Base-by-base conservation (phyloP, 1,140 invertebrate species). In the Penaeus japonicus region DNA sequence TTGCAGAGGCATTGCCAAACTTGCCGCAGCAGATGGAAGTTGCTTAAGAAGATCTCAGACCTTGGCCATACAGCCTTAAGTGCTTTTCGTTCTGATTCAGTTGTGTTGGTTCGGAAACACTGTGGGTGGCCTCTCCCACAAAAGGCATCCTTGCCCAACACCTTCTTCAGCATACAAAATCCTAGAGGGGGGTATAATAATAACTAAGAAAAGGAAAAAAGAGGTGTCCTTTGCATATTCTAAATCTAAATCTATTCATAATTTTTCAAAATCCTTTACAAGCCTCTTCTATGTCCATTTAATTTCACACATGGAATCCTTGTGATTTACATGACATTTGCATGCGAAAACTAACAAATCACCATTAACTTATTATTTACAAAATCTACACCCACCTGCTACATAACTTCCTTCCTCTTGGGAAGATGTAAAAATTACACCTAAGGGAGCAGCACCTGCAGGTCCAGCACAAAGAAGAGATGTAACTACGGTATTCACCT, bases 1-100 rank as follows among this genome's bases (percentile, higher is more conserved):
- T 80, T 15, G 22, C 78, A 80, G 15, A 80, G 78, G 32, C 78
- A 80, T 80, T 47, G 32, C 78, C 78, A 80, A n/a, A 80, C 78
- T n/a, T 80, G 78, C 53, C 53, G 78, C 5, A 80, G 78, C 0
- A 80, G 22, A 27, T 54, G 47, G 24, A 35, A 80, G 18, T 39
- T 53, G 53, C 78, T 39, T 4, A 80, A 7, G 78, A 3, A 80
- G 15, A 39, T 17, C 20, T 53, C 3, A 47, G 30, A 39, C 15
- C 53, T 24, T 18, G 78, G 78, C 78, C 78, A 80, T 17, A 80
- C 10, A 18, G 15, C 24, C 53, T 17, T 80, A 22, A 80, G 35
- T 80, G 78, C 78, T 22, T 80, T 80, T 53, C 30, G 27, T 80
- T 35, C 47, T 80, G 78, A 32, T 17, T 80, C 12, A 35, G 18